A percentile compares a stretch with the other conserved stretches of the same genome.
phyloP scores from a whole-genome alignment of 1,140 invertebrate genomes.

The Lycorma delicatula region DNA sequence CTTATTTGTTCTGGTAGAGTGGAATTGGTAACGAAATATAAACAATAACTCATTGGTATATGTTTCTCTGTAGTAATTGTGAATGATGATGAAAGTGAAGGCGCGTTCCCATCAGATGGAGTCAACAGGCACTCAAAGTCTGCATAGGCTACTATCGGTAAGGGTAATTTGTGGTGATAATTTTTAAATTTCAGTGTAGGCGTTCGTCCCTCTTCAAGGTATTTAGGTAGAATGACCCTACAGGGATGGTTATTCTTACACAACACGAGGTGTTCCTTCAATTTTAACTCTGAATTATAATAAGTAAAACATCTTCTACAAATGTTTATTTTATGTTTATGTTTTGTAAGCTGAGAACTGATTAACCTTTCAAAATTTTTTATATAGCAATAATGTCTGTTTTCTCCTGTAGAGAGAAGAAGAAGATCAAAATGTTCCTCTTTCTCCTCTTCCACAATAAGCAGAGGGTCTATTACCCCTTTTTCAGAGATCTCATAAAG shows the following conservation, averaged over 20 bases:
- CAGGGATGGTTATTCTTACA: constrained; percentile 1
- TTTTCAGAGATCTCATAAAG: constrained; percentile 8
- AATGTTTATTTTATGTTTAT: neutral
- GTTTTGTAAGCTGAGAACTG: neutral
- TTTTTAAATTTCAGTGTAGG: constrained; percentile 12
- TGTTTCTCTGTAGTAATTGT: constrained; percentile 4
- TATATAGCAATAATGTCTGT: constrained; percentile 12
- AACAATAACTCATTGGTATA: constrained; percentile 11
- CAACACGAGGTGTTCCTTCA: neutral
- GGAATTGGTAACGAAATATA: neutral
- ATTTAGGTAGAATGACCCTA: neutral
- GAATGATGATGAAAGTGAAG: neutral
- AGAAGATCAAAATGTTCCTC: constrained; percentile 8
- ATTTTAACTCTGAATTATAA: neutral
- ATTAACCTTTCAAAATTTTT: constrained; percentile 4
- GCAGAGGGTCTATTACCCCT: constrained; percentile 6
- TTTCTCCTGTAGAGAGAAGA: neutral
- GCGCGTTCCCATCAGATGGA: neutral
- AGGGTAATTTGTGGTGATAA: neutral
- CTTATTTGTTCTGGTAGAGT: constrained; percentile 5
- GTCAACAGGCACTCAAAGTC: constrained; percentile 13
- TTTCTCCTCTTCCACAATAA: neutral
- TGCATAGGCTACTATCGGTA: constrained; percentile 10
- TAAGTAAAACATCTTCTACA: constrained; percentile 14
- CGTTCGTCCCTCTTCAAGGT: neutral